Evolutionary conservation across 2,113 vertebrate species (phyloP).

Genomic region (Arvicanthis niloticus): DNA sequence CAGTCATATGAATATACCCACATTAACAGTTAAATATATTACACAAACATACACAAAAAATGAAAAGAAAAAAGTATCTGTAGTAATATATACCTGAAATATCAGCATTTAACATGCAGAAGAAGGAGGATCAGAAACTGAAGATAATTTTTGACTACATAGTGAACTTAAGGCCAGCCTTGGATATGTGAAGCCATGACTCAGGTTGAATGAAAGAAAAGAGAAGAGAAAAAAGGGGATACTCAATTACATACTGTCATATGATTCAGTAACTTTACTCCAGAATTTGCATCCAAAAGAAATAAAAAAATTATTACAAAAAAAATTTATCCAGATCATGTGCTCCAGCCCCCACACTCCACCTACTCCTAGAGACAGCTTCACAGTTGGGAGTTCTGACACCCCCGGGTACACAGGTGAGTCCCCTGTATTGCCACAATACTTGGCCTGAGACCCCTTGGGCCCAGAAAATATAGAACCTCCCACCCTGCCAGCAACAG

Average conservation of each 20-base stretch:
- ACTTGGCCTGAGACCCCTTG: too few species aligned
- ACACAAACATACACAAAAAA: neutral
- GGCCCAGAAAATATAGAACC: too few species aligned
- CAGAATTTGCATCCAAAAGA: neutral
- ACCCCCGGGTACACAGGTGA: too few species aligned
- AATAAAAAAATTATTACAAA: neutral
- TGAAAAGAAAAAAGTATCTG: neutral
- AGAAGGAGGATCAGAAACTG: neutral
- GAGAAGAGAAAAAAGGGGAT: neutral
- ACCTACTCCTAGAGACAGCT: too few species aligned
- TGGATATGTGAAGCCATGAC: neutral
- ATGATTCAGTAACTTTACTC: neutral
- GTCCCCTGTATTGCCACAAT: too few species aligned
- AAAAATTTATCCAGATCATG: neutral
- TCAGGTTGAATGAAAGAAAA: neutral
- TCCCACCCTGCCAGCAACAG: too few species aligned
- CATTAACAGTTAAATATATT: neutral
- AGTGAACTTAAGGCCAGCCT: neutral
- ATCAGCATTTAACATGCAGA: neutral
- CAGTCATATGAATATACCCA: neutral
- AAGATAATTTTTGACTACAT: neutral
- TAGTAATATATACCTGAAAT: neutral
- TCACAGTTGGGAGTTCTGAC: too few species aligned
- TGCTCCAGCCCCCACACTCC: too few species aligned
- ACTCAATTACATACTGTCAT: neutral